A percentile compares a stretch with the other conserved stretches of the same genome.
phyloP scores from a whole-genome alignment of 2,888 invertebrate genomes.

The Spilarctia lutea region DNA sequence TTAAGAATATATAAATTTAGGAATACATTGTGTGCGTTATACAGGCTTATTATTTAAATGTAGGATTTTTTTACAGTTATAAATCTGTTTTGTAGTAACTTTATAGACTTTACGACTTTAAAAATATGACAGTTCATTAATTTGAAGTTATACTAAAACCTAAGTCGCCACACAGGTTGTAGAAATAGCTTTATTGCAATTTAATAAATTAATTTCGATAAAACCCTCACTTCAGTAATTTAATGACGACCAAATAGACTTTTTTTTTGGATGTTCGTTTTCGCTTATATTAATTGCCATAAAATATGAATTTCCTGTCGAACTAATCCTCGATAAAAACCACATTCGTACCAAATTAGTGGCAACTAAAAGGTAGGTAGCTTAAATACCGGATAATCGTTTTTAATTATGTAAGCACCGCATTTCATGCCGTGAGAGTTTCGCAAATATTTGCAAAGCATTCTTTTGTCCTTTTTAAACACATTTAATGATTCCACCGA shows the following conservation, averaged over 20 bases:
- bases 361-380: constrained; percentile 27
- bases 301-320: constrained; percentile 46
- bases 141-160: background rate
- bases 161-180: constrained; percentile 12
- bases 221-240: background rate
- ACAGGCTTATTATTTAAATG: background rate
- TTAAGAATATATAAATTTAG: background rate
- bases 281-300: constrained; percentile 42
- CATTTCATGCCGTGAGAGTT: constrained; percentile 65
- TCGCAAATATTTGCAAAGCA: constrained; percentile 76
- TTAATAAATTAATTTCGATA: constrained; percentile 7
- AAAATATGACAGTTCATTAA: background rate
- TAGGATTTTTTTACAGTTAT: background rate
- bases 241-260: background rate
- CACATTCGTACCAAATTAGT: constrained; percentile 40
- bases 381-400: constrained; percentile 28
- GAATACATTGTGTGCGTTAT: background rate
- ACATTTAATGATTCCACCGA: constrained; percentile 78
- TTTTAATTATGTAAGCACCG: constrained; percentile 43
- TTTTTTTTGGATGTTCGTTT: constrained; percentile 27
- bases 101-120: background rate
- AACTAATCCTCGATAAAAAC: constrained; percentile 42
- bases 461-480: constrained; percentile 65
- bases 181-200: background rate
- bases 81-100: background rate